Base-by-base conservation (phyloP, 2,113 vertebrate species). In the Puntigrus tetrazona region DNA sequence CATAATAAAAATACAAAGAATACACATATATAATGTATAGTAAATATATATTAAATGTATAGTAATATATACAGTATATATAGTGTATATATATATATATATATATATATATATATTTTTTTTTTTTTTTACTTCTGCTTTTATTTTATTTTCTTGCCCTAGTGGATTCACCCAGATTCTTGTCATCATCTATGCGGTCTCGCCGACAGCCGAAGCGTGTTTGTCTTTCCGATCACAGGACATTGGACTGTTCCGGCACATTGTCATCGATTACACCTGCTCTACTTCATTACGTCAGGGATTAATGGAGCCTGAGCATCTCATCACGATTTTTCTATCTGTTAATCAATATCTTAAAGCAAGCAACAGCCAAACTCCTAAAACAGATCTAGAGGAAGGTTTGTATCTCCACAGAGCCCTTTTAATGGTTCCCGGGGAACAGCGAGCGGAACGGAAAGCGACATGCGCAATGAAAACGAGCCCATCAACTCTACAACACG, bases 231-330 rank as follows among this genome's bases (percentile, higher is more conserved):
- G 65, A 73, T 73, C 69, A 43, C 38, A 73, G 11, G 69, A 83
- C 69, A 61, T 7, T 59, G 34, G 59, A 22, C 27, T 45, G 31
- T 74, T 74, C 38, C 27, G 36, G 43, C 82, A 75, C 70, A 45
- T 70, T 70, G 34, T 38, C 81, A 59, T 85, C 41, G 65, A 79
- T 70, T 11, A 5, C 47, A 57, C 69, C 67, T 45, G 25, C 36
- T 85, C 52, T 75, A 38, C 36, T 76, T 76, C 34, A 86, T 77
- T 63, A 67, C 57, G 69, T 36, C 22, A 4, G 16, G 73, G 20
- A 55, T 61, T 84, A 84, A 47, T 75, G 61, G 38, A 63, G 57
- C 72, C 57, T 41, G 43, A 50, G 29, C 59, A 84, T 75, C 36
- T 45, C 47, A 20, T 67, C 57, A 22, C 22, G 27, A 14, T 52